Conservation (phyloP, 2,797 vertebrate species). For the Mormyrops attenuatus region DNA sequence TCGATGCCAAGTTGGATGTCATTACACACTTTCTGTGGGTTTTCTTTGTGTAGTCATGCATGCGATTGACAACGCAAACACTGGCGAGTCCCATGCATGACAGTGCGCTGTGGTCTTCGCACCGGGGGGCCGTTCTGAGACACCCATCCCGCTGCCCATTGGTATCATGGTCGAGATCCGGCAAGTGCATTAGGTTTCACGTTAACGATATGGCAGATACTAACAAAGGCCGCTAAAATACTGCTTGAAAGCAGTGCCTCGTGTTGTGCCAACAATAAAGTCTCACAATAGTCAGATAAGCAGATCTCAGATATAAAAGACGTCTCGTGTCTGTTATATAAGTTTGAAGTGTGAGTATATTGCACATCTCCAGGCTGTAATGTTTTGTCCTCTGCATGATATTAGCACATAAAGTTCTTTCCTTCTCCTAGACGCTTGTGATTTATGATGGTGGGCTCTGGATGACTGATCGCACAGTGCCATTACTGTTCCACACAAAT, state of each 20-base stretch:
- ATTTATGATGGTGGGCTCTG: background rate
- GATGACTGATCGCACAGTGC: slow-evolving; percentile 28
- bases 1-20: background rate
- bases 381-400: background rate
- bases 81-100: background rate
- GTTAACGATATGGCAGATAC: background rate
- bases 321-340: background rate
- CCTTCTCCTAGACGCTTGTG: background rate
- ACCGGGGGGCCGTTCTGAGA: background rate
- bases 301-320: background rate
- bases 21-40: background rate
- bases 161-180: background rate
- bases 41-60: background rate
- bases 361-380: background rate
- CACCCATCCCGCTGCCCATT: background rate
- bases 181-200: background rate
- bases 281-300: background rate
- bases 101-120: background rate
- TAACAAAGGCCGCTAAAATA: background rate
- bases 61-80: background rate
- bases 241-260: background rate
- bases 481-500: slow-evolving; percentile 38
- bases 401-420: background rate
- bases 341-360: slow-evolving; percentile 3
- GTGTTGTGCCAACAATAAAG: background rate